Evolutionary conservation across 2,888 invertebrate species (phyloP).

Genomic region (Metopia argyrocephala): DNA sequence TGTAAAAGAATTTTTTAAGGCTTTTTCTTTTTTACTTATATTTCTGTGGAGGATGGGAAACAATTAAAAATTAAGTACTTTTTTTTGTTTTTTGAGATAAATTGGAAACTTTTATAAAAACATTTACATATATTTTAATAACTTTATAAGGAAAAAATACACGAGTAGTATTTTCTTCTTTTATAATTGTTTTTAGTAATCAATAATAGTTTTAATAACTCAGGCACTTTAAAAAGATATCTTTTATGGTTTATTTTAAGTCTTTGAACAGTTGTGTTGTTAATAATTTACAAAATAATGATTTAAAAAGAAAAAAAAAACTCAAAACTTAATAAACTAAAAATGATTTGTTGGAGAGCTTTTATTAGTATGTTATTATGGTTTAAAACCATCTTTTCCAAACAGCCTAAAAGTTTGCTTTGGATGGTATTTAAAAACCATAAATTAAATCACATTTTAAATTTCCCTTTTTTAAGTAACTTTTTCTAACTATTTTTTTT

Average conservation of each 20-base stretch:
- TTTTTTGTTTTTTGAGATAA: too few species aligned
- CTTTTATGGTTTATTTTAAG: neutral
- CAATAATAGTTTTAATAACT: neutral
- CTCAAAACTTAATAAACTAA: neutral
- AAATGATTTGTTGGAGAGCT: neutral
- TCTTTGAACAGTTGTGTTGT: neutral
- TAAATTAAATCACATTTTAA: neutral
- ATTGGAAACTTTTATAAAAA: neutral
- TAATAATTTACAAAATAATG: neutral
- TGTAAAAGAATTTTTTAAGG: neutral
- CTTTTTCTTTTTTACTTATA: neutral
- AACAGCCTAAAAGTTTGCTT: neutral
- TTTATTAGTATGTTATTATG: neutral
- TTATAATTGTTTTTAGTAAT: neutral
- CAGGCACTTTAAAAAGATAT: neutral
- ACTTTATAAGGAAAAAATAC: too few species aligned
- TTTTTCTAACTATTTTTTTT: neutral
- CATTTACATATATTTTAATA: too few species aligned
- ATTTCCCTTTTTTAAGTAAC: neutral
- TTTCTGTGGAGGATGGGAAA: neutral
- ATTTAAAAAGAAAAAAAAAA: neutral
- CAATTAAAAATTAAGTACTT: neutral
- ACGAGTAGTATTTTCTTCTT: too few species aligned
- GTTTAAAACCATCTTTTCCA: too few species aligned
- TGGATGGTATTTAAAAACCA: neutral